Percentiles rank a stretch among this genome's conserved stretches.
These are phyloP conservation scores for Neogale vison DNA, from an alignment of 2,113 vertebrate genomes.

Conservation along the genomic window DNA sequence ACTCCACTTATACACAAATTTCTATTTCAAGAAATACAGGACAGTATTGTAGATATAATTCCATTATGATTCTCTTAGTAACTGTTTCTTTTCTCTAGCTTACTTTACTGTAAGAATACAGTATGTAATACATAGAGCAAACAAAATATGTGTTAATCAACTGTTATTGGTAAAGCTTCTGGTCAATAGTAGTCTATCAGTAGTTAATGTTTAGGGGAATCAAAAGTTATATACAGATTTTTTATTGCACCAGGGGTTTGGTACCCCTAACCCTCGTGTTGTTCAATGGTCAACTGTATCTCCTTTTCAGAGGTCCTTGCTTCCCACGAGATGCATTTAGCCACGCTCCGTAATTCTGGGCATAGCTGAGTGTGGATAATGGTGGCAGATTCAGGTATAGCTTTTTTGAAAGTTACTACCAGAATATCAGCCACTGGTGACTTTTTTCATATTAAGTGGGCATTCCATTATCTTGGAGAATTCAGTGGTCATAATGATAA, in stretches of 20 bases:
- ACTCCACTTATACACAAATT: background rate
- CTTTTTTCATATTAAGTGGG: background rate
- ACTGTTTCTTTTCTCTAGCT: background rate
- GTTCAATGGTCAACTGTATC: background rate
- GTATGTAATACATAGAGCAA: background rate
- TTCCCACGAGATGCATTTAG: background rate
- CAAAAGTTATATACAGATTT: background rate
- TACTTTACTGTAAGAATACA: background rate
- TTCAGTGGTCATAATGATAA: background rate
- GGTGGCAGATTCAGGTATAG: background rate
- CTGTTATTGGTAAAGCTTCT: background rate
- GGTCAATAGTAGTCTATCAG: background rate
- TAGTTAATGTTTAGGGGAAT: background rate
- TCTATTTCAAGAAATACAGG: background rate
- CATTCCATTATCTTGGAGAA: background rate
- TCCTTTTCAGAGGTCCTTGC: slow-evolving; percentile 11
- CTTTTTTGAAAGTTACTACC: background rate
- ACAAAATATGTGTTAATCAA: background rate
- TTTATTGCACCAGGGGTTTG: background rate
- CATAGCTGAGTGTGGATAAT: background rate
- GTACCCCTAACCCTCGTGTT: background rate
- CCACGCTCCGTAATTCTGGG: background rate
- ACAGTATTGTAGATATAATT: background rate
- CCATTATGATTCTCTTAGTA: background rate
- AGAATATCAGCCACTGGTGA: background rate